phyloP scores from a whole-genome alignment of 2,113 vertebrate species.

The Eclectus roratus region DNA sequence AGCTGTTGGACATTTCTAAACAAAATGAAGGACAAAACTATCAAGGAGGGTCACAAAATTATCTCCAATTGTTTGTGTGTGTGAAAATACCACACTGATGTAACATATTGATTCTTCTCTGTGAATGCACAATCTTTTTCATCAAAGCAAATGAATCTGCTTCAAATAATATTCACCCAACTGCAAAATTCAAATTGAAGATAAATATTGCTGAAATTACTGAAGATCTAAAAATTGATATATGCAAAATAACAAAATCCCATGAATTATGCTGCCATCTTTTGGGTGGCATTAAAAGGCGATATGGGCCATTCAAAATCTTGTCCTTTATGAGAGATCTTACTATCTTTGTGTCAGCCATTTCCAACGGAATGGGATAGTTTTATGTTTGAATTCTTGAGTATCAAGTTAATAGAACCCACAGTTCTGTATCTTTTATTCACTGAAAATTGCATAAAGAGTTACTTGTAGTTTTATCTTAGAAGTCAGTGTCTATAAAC shows the following conservation, averaged over 20 bases:
- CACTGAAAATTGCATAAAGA: neutral
- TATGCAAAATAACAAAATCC: neutral
- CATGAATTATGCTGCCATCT: neutral
- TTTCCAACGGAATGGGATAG: neutral
- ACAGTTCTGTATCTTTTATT: neutral
- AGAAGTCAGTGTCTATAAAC: neutral
- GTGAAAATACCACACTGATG: neutral
- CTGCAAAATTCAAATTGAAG: neutral
- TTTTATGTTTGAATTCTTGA: neutral
- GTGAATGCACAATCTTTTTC: neutral
- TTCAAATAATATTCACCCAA: neutral
- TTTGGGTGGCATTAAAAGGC: neutral
- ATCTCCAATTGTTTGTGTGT: neutral
- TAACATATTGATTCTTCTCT: neutral
- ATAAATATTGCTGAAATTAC: neutral
- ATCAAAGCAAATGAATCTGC: neutral
- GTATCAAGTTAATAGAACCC: neutral
- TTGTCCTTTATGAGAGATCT: neutral
- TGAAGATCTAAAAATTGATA: neutral
- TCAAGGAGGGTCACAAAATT: neutral
- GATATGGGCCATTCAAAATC: neutral
- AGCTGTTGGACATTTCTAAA: neutral
- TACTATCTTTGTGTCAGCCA: neutral
- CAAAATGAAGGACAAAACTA: neutral
- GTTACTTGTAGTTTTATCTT: neutral